phyloP scores from a whole-genome alignment of 2,113 vertebrate genomes.

The Hipposideros armiger region DNA sequence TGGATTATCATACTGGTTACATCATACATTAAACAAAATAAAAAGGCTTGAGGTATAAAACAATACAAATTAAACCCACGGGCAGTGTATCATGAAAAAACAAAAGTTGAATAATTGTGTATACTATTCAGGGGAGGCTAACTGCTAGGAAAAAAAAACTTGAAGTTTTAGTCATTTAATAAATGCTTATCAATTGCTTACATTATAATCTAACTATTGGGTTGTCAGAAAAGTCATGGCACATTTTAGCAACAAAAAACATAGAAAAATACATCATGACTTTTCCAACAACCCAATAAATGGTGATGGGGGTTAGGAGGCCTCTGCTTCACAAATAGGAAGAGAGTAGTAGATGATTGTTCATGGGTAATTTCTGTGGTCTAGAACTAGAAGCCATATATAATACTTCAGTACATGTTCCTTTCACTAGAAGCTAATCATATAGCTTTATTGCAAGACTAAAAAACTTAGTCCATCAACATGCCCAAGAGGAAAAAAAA shows the following conservation, averaged over 20 bases:
- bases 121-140: not conserved
- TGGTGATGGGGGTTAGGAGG: not conserved
- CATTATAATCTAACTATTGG: not conserved
- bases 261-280: too few relatives aligned
- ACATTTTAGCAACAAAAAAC: too few relatives aligned
- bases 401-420: not conserved
- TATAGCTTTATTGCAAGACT: not conserved
- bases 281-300: not conserved
- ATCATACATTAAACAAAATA: not conserved
- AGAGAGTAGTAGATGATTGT: not conserved
- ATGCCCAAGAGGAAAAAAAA: not conserved
- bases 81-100: not conserved
- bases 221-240: too few relatives aligned
- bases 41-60: not conserved
- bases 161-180: not conserved
- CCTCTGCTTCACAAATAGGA: not conserved
- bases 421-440: not conserved
- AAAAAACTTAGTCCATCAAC: not conserved
- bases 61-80: constrained; percentile 4
- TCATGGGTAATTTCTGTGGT: not conserved
- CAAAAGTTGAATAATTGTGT: not conserved
- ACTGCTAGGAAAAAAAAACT: not conserved
- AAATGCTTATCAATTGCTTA: not conserved
- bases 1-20: not conserved
- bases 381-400: not conserved